phyloP scores from a whole-genome alignment of 1,140 invertebrate species.

The Ctenoplectra terminalis region DNA sequence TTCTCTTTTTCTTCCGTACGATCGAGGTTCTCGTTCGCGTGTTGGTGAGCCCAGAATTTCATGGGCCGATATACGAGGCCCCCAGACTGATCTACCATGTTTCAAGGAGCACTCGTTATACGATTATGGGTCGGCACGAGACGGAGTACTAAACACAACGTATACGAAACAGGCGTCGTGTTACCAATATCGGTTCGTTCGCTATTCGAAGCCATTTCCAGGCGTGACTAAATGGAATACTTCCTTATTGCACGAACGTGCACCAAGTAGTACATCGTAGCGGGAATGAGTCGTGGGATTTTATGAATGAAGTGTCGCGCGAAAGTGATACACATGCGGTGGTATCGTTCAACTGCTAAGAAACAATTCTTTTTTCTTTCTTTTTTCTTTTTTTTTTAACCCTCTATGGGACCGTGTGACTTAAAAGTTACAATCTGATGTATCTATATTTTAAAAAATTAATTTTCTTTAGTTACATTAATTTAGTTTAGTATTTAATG shows the following conservation, averaged over 20 bases:
- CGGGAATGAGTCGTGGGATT: background rate
- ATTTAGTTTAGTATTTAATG: too few species aligned
- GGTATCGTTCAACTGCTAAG: too few species aligned
- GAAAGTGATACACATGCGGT: background rate
- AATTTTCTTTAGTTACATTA: too few species aligned
- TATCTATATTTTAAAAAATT: too few species aligned
- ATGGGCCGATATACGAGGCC: conserved; percentile 47
- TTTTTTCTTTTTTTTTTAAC: too few species aligned
- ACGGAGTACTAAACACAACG: background rate
- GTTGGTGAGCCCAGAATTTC: conserved; percentile 47
- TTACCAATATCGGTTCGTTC: conserved; percentile 32
- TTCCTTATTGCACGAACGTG: conserved; percentile 49
- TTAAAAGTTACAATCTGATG: too few species aligned
- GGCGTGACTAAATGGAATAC: conserved; percentile 6
- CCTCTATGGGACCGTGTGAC: too few species aligned
- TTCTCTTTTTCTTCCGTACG: conserved; percentile 46
- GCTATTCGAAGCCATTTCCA: background rate
- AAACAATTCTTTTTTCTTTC: too few species aligned
- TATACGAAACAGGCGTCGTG: conserved; percentile 3
- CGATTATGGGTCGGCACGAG: conserved; percentile 25
- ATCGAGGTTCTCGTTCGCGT: background rate
- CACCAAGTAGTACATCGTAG: background rate
- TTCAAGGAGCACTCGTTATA: conserved; percentile 29
- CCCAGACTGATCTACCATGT: conserved; percentile 16
- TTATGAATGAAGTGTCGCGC: conserved; percentile 16